phyloP scores from a whole-genome alignment of 2,113 vertebrate species.

The Coptodon bakossiorum region DNA sequence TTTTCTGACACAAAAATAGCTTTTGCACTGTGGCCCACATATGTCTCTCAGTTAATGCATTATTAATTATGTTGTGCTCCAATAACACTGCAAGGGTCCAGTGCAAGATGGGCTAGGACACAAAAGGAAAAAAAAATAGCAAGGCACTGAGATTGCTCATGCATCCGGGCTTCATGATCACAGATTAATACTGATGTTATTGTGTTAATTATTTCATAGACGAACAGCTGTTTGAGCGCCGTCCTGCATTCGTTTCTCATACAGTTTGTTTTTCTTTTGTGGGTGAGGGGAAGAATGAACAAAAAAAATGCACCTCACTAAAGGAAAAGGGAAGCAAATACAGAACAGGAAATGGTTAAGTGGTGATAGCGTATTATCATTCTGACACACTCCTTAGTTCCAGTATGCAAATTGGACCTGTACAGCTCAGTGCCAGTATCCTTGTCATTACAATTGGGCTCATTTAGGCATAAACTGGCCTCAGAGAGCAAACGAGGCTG shows the following conservation, averaged over 20 bases:
- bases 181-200: background rate
- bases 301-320: background rate
- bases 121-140: background rate
- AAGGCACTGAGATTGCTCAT: background rate
- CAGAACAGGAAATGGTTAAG: background rate
- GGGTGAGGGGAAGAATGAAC: background rate
- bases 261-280: background rate
- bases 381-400: conserved; percentile 9
- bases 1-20: conserved; percentile 34
- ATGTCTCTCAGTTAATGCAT: conserved; percentile 31
- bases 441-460: conserved; percentile 31
- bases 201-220: background rate
- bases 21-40: conserved; percentile 10
- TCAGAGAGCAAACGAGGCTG: conserved; percentile 22
- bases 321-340: background rate
- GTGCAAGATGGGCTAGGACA: background rate
- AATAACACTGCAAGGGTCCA: conserved; percentile 33
- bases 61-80: conserved; percentile 54
- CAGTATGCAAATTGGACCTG: conserved; percentile 14
- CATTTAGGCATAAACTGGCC: conserved; percentile 46
- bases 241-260: background rate
- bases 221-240: background rate
- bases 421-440: conserved; percentile 2
- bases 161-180: background rate
- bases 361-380: background rate